Percentiles rank a stretch among this genome's conserved stretches.
These are phyloP conservation scores for Sesamia nonagrioides DNA, from an alignment of 1,140 invertebrate species.

Conservation along the genomic window DNA sequence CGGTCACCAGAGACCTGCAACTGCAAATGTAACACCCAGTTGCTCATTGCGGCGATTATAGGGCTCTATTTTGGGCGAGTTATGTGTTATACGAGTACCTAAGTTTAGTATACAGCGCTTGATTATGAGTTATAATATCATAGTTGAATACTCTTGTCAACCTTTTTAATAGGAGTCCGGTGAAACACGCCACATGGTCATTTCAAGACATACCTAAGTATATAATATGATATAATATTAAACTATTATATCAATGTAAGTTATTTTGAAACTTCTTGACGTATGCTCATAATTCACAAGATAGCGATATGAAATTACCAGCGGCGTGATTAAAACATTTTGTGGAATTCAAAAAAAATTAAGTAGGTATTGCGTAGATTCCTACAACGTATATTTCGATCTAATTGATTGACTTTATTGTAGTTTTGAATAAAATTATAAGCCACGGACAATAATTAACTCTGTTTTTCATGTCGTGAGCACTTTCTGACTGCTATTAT, in stretches of 20 bases:
- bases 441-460: slow-evolving; percentile 28
- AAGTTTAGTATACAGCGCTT: neutral
- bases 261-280: slow-evolving; percentile 9
- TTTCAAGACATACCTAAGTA: too few relatives aligned
- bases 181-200: neutral
- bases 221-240: too few relatives aligned
- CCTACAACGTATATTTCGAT: slow-evolving; percentile 25
- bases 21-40: neutral
- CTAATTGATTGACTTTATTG: slow-evolving; percentile 36
- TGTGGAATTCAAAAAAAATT: slow-evolving; percentile 31
- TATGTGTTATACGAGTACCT: too few relatives aligned
- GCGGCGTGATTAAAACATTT: slow-evolving; percentile 31
- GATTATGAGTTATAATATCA: neutral
- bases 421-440: slow-evolving; percentile 32
- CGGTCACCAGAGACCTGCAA: neutral
- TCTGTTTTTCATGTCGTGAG: slow-evolving; percentile 8
- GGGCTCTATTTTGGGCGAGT: neutral
- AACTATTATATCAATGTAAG: too few relatives aligned
- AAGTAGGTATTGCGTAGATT: slow-evolving; percentile 2
- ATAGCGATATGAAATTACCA: slow-evolving; percentile 19
- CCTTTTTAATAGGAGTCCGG: neutral
- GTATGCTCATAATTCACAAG: slow-evolving; percentile 15
- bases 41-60: neutral
- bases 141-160: neutral
- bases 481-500: slow-evolving; percentile 36